A percentile compares a stretch with the other conserved stretches of the same genome.
Evolutionary conservation across 2,888 invertebrate species (phyloP).

Genomic region (Apamea anceps): DNA sequence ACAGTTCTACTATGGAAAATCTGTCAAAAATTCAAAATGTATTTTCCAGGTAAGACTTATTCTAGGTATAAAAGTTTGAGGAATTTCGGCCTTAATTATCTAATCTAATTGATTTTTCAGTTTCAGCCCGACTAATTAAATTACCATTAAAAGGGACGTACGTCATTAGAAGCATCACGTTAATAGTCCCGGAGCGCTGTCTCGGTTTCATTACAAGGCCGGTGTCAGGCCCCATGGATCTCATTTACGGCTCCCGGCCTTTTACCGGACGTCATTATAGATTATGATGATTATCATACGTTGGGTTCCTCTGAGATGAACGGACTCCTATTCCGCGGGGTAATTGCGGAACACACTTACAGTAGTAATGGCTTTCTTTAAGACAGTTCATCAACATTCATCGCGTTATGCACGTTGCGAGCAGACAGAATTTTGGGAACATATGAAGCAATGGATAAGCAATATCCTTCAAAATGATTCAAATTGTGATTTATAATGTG

Average conservation of each 20-base stretch:
- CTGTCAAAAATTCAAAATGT: not conserved
- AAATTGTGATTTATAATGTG: not conserved
- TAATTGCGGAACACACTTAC: not conserved
- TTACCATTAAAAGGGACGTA: constrained; percentile 32
- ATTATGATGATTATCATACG: constrained; percentile 44
- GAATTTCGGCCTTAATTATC: not conserved
- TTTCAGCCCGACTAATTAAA: constrained; percentile 36
- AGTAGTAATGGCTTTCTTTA: not conserved
- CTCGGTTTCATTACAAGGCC: constrained; percentile 38
- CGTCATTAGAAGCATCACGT: constrained; percentile 14
- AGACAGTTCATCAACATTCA: not conserved
- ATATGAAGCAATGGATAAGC: not conserved
- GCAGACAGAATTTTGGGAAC: not conserved
- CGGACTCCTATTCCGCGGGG: not conserved
- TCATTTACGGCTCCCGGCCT: constrained; percentile 43
- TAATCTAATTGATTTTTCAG: constrained; percentile 12
- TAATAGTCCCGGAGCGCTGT: constrained; percentile 34
- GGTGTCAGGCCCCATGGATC: constrained; percentile 28
- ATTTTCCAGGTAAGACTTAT: not conserved
- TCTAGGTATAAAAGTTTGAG: not conserved
- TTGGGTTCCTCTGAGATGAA: constrained; percentile 7
- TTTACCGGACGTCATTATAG: constrained; percentile 40
- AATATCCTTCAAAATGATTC: not conserved
- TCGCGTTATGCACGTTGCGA: no score
- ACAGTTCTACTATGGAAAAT: not conserved